These are phyloP conservation scores for Prorops nasuta DNA, from an alignment of 1,140 invertebrate genomes.

Conservation along the genomic window DNA sequence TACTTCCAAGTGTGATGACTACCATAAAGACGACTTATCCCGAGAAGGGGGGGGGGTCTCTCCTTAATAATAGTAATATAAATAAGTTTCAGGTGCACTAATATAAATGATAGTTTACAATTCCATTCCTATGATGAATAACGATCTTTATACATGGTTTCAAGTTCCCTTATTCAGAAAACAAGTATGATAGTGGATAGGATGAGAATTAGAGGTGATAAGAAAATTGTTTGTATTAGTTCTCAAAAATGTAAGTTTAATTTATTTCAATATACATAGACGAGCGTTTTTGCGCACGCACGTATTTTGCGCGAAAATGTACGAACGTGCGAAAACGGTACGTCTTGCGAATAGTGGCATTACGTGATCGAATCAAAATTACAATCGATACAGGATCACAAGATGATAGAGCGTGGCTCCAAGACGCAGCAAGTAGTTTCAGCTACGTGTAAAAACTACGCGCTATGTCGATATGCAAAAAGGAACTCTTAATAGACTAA, in stretches of 20 bases:
- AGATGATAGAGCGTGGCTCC: conserved; percentile 26
- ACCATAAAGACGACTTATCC: too few relatives aligned
- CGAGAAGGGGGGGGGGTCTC: too few relatives aligned
- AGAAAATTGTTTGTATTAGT: too few relatives aligned
- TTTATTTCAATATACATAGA: conserved; percentile 47
- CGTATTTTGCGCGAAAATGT: conserved; percentile 12
- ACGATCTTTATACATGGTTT: too few relatives aligned
- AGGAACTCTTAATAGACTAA: conserved; percentile 36
- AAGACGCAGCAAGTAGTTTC: conserved; percentile 17
- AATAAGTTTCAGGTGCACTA: too few relatives aligned
- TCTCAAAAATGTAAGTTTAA: conserved; percentile 51
- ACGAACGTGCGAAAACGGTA: conserved; percentile 29
- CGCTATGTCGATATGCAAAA: conserved; percentile 35
- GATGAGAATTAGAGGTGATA: too few relatives aligned
- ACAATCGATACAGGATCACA: conserved; percentile 35
- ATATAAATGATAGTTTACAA: too few relatives aligned
- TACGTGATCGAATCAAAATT: conserved; percentile 26
- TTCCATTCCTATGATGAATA: too few relatives aligned
- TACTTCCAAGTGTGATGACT: too few relatives aligned
- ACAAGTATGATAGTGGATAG: too few relatives aligned
- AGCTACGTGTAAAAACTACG: conserved; percentile 9
- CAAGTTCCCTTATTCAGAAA: too few relatives aligned
- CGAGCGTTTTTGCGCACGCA: conserved; percentile 25
- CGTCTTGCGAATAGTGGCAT: conserved; percentile 29
- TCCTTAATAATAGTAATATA: too few relatives aligned